Percentiles rank a stretch among this genome's conserved stretches.
phyloP scores from a whole-genome alignment of 1,140 invertebrate species.

The Grapholita molesta region DNA sequence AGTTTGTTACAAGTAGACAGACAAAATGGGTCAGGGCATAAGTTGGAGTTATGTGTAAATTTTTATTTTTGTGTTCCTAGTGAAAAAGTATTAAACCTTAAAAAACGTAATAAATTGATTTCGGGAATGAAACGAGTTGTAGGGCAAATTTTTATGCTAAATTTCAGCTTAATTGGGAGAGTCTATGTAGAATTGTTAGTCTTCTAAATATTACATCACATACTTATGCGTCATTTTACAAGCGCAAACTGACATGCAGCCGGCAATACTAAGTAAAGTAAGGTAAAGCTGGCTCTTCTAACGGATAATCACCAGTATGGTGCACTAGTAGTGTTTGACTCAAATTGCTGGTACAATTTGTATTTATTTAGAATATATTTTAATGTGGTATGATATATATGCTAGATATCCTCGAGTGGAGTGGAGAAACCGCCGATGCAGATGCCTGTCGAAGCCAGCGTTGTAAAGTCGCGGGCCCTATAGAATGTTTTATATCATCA shows the following conservation, averaged over 20 bases:
- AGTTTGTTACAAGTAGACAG: constrained; percentile 36
- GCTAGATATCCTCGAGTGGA: background rate
- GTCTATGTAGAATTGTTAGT: background rate
- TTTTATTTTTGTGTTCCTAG: constrained; percentile 61
- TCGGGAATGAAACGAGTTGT: background rate
- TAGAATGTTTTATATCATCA: background rate
- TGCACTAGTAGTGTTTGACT: background rate
- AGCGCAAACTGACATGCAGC: background rate
- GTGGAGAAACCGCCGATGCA: no score
- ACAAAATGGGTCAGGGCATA: constrained; percentile 37
- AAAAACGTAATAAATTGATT: background rate
- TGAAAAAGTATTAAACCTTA: constrained; percentile 18
- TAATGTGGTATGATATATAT: background rate
- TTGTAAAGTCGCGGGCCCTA: no score
- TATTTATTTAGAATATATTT: background rate
- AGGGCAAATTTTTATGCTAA: background rate
- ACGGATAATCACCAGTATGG: background rate
- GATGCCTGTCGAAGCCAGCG: no score
- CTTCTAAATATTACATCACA: background rate
- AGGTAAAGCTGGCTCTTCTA: background rate
- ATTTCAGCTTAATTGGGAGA: background rate
- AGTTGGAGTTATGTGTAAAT: constrained; percentile 62
- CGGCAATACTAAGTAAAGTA: background rate
- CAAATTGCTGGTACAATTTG: background rate
- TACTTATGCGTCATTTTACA: background rate